A percentile compares a stretch with the other conserved stretches of the same genome.
Evolutionary conservation across 2,888 invertebrate species (phyloP).

Genomic region (Augiades crinisus): DNA sequence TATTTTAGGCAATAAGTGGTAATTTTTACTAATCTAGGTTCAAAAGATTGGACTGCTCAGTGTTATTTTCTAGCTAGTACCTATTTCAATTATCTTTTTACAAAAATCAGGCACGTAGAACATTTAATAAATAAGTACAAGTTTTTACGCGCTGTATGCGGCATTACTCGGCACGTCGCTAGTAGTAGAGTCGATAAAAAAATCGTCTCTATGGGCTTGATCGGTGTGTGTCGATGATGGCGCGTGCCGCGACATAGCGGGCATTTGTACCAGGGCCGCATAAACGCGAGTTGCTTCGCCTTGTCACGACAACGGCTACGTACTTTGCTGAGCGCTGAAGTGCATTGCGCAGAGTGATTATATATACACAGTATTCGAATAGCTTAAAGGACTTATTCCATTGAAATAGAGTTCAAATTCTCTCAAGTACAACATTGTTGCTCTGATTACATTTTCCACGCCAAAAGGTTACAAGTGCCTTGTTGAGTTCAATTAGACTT

Average conservation of each 20-base stretch:
- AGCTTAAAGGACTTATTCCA: not conserved
- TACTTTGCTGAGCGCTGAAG: no score
- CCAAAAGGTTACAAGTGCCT: slow-evolving; percentile 3
- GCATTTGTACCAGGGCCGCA: slow-evolving; percentile 62
- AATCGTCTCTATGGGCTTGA: not conserved
- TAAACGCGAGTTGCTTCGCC: slow-evolving; percentile 32
- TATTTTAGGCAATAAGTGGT: no score
- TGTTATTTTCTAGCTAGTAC: no score
- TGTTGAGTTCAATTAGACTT: not conserved
- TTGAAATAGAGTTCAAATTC: not conserved
- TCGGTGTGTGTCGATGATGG: slow-evolving; percentile 51
- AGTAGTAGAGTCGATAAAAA: not conserved
- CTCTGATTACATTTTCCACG: not conserved
- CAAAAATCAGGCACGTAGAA: not conserved
- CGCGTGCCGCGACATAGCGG: slow-evolving; percentile 74
- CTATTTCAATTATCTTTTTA: no score
- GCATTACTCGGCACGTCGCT: not conserved
- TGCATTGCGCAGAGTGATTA: slow-evolving; percentile 20
- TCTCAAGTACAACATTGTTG: not conserved
- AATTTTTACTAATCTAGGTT: no score
- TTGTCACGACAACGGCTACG: no score
- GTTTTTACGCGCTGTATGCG: no score
- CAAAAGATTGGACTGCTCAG: no score
- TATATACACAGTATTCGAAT: not conserved
- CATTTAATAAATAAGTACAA: not conserved